phyloP scores from a whole-genome alignment of 1,140 invertebrate species.

The Apis laboriosa region DNA sequence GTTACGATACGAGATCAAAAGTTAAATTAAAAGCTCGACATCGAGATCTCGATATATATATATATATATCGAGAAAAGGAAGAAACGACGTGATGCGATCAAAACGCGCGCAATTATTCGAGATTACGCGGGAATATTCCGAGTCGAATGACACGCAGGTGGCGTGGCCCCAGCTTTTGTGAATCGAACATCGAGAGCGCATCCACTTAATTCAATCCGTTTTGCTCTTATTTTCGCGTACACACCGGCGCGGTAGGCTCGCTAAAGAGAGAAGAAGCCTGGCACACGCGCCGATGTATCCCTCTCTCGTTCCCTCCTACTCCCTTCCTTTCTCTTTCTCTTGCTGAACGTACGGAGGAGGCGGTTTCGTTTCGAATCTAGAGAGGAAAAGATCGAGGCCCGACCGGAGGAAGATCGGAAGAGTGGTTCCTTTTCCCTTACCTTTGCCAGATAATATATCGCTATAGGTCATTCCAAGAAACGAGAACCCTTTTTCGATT shows the following conservation, averaged over 20 bases:
- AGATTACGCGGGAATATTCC: conserved; percentile 2
- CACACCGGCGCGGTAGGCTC: conserved; percentile 43
- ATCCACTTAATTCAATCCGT: conserved; percentile 40
- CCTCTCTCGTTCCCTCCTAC: conserved; percentile 21
- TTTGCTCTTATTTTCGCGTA: conserved; percentile 36
- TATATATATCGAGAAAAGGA: too few species aligned
- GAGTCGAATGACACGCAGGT: conserved; percentile 1
- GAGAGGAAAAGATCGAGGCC: conserved; percentile 3
- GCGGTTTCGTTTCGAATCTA: conserved; percentile 50
- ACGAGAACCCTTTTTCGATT: not conserved
- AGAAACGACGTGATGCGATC: not conserved
- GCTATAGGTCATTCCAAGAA: conserved; percentile 63
- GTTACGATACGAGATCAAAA: conserved; percentile 3
- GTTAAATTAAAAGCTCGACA: conserved; percentile 18
- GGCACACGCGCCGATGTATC: conserved; percentile 63
- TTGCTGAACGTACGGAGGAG: conserved; percentile 47
- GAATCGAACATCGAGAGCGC: conserved; percentile 31
- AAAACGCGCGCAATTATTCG: not conserved
- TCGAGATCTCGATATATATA: not conserved
- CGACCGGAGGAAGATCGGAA: conserved; percentile 32
- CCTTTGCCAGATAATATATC: conserved; percentile 38
- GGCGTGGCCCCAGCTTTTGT: conserved; percentile 20
- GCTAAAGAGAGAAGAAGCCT: conserved; percentile 54
- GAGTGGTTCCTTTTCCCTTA: conserved; percentile 50
- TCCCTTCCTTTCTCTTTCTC: conserved; percentile 31